These are phyloP conservation scores for Palythoa grandiflora DNA, from an alignment of 92 coral and sea anemone genomes.

Conservation along the genomic window DNA sequence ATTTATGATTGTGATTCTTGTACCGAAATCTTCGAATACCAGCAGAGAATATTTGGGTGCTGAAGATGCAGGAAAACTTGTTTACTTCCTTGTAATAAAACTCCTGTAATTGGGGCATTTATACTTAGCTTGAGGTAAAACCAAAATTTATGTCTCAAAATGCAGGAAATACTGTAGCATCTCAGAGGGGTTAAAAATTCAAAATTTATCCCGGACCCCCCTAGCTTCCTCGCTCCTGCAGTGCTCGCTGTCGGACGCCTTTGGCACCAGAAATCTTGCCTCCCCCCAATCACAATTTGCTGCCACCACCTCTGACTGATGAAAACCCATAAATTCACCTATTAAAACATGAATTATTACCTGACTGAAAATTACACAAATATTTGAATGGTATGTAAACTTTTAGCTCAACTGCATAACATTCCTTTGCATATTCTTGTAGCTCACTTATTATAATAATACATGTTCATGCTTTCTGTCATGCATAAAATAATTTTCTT, in stretches of 20 bases:
- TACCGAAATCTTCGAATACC: not conserved
- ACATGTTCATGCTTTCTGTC: not conserved
- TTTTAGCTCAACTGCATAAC: not conserved
- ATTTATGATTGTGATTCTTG: not conserved
- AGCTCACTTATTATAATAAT: not conserved
- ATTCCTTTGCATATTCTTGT: not conserved
- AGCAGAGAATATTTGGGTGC: not conserved
- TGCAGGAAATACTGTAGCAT: not conserved
- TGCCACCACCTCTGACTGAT: not conserved
- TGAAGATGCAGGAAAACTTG: too few relatives aligned
- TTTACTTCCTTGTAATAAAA: too few relatives aligned
- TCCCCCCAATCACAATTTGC: constrained; percentile 3
- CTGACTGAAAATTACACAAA: not conserved
- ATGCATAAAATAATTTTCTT: not conserved
- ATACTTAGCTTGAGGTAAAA: constrained; percentile 4
- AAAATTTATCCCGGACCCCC: not conserved
- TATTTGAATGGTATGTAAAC: not conserved
- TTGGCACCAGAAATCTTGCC: not conserved
- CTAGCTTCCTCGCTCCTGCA: not conserved
- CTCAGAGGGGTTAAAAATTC: not conserved
- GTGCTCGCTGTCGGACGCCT: too few relatives aligned
- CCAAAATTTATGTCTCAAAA: constrained; percentile 2
- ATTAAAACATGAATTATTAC: not conserved
- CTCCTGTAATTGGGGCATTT: not conserved
- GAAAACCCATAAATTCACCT: not conserved